A percentile compares a stretch with the other conserved stretches of the same genome.
Evolutionary conservation across 1,140 invertebrate species (phyloP).

Genomic region (Planococcus citri): DNA sequence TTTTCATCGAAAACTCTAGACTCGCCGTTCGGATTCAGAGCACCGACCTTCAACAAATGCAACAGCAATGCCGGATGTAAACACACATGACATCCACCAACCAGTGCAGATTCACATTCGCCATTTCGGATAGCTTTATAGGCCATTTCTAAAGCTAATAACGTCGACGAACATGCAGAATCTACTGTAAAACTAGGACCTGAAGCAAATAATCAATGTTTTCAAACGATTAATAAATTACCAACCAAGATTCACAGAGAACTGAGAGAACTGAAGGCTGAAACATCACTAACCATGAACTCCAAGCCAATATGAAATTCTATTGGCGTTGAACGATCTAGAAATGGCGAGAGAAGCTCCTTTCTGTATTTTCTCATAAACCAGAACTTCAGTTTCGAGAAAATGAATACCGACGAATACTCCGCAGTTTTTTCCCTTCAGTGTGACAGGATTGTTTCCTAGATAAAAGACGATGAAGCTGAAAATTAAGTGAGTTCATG

Average conservation of each 20-base stretch:
- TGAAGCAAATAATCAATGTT: not conserved
- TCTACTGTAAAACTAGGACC: slow-evolving; percentile 26
- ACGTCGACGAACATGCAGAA: slow-evolving; percentile 23
- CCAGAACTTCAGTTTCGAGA: slow-evolving; percentile 57
- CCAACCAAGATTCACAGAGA: not conserved
- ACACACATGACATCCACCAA: slow-evolving; percentile 43
- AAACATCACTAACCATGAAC: slow-evolving; percentile 37
- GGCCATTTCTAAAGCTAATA: slow-evolving; percentile 32
- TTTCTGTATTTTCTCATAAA: slow-evolving; percentile 47
- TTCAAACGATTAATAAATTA: too few species aligned
- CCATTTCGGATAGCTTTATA: slow-evolving; percentile 40
- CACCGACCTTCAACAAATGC: slow-evolving; percentile 32
- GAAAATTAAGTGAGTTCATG: not conserved
- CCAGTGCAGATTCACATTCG: slow-evolving; percentile 48
- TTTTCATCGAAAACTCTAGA: slow-evolving; percentile 14
- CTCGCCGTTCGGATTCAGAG: not conserved
- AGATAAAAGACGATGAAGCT: slow-evolving; percentile 14
- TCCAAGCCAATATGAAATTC: slow-evolving; percentile 64
- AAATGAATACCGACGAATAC: slow-evolving; percentile 68
- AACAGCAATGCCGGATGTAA: slow-evolving; percentile 43
- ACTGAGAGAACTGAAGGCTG: not conserved
- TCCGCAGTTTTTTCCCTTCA: slow-evolving; percentile 58
- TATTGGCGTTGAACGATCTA: slow-evolving; percentile 79
- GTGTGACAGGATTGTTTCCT: slow-evolving; percentile 43
- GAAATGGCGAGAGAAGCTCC: slow-evolving; percentile 61